These are phyloP conservation scores for Alviniconcha marisindica DNA, from an alignment of 1,140 invertebrate genomes.

Conservation along the genomic window DNA sequence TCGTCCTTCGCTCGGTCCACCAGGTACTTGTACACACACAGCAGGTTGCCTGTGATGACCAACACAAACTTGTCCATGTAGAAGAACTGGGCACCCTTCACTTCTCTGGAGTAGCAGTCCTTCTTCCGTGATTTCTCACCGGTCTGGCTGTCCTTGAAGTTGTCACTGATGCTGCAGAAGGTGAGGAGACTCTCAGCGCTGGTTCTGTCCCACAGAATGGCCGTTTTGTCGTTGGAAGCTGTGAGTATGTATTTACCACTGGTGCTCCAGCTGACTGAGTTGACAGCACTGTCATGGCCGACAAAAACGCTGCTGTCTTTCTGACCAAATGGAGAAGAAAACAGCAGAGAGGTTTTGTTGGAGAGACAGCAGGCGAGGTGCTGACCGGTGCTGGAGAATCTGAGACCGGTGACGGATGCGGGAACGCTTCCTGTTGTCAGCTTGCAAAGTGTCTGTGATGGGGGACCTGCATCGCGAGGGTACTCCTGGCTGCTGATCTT, in stretches of 20 bases:
- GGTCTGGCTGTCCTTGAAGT: neutral
- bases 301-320: conserved; percentile 55
- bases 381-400: conserved; percentile 68
- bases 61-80: conserved; percentile 77
- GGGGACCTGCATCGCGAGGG: conserved; percentile 58
- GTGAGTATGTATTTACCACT: conserved; percentile 66
- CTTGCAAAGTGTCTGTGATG: conserved; percentile 51
- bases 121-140: conserved; percentile 50
- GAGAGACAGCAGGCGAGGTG: conserved; percentile 67
- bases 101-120: conserved; percentile 62
- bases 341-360: conserved; percentile 68
- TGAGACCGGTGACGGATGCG: conserved; percentile 62
- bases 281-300: conserved; percentile 49
- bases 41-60: conserved; percentile 65
- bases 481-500: conserved; percentile 58
- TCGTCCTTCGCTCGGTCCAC: conserved; percentile 71
- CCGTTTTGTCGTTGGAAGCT: conserved; percentile 71
- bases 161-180: conserved; percentile 36
- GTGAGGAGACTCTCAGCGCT: conserved; percentile 65
- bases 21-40: conserved; percentile 75
- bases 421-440: conserved; percentile 62
- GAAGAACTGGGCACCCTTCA: conserved; percentile 74
- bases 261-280: conserved; percentile 67
- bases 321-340: conserved; percentile 62
- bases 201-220: conserved; percentile 64